These are phyloP conservation scores for Callocephalon fimbriatum DNA, from an alignment of 2,113 vertebrate genomes.

Conservation along the genomic window DNA sequence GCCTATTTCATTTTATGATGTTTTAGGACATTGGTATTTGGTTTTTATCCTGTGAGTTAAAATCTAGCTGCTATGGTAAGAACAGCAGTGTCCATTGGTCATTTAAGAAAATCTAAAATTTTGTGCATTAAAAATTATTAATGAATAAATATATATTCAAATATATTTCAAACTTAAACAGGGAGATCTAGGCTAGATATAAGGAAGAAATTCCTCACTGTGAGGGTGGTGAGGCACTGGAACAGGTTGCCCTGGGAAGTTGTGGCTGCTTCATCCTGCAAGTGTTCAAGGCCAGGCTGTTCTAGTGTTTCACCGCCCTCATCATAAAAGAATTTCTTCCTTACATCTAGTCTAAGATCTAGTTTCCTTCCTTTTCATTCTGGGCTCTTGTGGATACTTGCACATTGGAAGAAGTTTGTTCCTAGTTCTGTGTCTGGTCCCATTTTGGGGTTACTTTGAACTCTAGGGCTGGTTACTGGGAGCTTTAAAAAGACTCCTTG, in stretches of 20 bases:
- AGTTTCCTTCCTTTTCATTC: background rate
- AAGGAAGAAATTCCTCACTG: background rate
- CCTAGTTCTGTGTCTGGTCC: background rate
- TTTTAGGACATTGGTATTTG: background rate
- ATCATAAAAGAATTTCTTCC: fast-evolving
- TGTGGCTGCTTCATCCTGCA: background rate
- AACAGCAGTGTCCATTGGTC: background rate
- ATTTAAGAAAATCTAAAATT: background rate
- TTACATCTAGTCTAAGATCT: background rate
- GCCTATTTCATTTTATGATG: background rate
- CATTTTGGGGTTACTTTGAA: background rate
- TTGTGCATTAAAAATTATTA: background rate
- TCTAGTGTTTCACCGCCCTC: background rate
- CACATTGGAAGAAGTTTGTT: background rate
- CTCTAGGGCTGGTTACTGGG: background rate
- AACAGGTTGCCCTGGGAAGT: background rate
- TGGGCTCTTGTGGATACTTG: background rate
- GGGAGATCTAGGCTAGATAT: background rate
- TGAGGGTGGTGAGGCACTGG: background rate
- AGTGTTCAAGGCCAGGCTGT: background rate
- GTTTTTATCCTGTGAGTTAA: background rate
- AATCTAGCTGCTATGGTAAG: background rate
- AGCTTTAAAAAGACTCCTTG: background rate
- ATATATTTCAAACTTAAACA: background rate
- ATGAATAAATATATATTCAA: background rate